Base-by-base conservation (phyloP, 2,888 invertebrate species). In the Leucania comma region DNA sequence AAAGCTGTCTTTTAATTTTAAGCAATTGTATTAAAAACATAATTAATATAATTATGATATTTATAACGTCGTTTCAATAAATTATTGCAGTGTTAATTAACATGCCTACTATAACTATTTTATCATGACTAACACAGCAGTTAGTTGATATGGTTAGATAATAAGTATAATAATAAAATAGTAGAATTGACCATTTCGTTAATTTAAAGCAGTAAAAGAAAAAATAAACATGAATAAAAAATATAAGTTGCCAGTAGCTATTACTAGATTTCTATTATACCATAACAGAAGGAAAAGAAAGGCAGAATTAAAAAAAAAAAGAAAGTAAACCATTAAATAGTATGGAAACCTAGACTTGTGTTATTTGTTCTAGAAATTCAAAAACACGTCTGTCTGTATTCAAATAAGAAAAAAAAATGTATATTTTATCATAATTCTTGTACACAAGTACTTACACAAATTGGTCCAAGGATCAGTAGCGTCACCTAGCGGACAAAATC, bases 401-500 rank as follows among this genome's bases (percentile, higher is more conserved):
- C 24, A 29, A 12, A 17, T 42, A 29, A 57, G 26, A 48, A 42
- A n/a, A n/a, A n/a, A n/a, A n/a, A n/a, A n/a, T n/a, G 2, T 10
- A 63, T 35, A 32, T 59, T 58, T 26, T 50, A 72, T 72, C 3
- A 12, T 54, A 38, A 61, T 26, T 42, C 17, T 42, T 24, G 59
- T 80, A 57, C n/a, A 48, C 35, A 46, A 63, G 50, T 50, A 61
- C 51, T 66, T 66, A 76, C 54, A 10, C 58, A 57, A 24, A 68
- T 68, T 72, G 78, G 79, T 73, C 66, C 58, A 78, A 53, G 26
- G n/a, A 53, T 50, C 35, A 75, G 42, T 66, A 42, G 61, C 64
- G 64, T 14, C 67, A 82, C 38, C 82, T 82, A 51, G 38, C 54
- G 68, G 61, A 61, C 22, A 65, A 62, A 61, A 66, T 10, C 24